A percentile compares a stretch with the other conserved stretches of the same genome.
Conservation (phyloP, 2,797 vertebrate genomes). For the Silurus aristotelis region DNA sequence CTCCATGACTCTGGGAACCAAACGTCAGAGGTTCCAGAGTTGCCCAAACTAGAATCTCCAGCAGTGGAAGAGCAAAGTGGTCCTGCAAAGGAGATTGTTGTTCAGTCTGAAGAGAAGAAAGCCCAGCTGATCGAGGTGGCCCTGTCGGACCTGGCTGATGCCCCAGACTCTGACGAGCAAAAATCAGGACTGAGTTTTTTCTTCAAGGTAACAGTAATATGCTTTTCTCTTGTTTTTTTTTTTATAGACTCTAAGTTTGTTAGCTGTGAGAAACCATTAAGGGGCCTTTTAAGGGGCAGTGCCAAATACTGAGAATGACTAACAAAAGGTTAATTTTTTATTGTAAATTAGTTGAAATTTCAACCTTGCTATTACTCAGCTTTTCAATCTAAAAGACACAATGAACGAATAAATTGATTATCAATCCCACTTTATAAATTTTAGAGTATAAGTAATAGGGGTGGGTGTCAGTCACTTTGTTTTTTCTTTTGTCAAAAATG, state of each 20-base stretch:
- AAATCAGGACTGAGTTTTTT: constrained; percentile 84
- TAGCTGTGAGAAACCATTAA: not conserved
- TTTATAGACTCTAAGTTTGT: not conserved
- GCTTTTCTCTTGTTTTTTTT: not conserved
- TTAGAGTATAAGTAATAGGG: too few species aligned
- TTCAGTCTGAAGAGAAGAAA: constrained; percentile 76
- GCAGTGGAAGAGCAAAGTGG: constrained; percentile 36
- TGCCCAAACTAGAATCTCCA: not conserved
- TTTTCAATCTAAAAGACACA: not conserved
- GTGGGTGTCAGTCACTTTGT: too few species aligned
- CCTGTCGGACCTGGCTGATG: constrained; percentile 81
- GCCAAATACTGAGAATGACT: not conserved
- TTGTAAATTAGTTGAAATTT: not conserved
- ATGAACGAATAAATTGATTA: not conserved
- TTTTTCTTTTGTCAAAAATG: not conserved
- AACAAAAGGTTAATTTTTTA: not conserved
- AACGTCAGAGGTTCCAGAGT: constrained; percentile 37
- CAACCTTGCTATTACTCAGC: not conserved
- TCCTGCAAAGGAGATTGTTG: constrained; percentile 70
- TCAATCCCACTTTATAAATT: not conserved
- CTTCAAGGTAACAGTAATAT: constrained; percentile 70
- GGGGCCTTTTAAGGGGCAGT: not conserved
- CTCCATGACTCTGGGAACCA: constrained; percentile 74
- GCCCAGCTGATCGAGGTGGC: constrained; percentile 90
- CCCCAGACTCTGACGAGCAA: constrained; percentile 70